phyloP scores from a whole-genome alignment of 2,797 vertebrate genomes.

The Bovichtus diacanthus region DNA sequence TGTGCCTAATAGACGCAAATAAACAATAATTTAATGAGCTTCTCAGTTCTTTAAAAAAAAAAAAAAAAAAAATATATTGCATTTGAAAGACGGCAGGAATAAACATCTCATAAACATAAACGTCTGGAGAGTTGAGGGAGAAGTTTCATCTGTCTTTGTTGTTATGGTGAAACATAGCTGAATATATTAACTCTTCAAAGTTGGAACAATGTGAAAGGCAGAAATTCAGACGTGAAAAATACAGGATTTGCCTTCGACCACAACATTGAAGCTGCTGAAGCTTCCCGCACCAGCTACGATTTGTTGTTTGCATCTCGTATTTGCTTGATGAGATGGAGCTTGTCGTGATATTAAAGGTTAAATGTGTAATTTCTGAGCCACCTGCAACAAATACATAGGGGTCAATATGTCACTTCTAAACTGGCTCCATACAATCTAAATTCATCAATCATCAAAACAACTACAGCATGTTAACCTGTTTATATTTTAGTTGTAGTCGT shows the following conservation, averaged over 20 bases:
- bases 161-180: not conserved
- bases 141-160: not conserved
- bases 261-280: not conserved
- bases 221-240: no score
- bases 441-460: no score
- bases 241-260: not conserved
- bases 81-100: not conserved
- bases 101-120: constrained; percentile 8
- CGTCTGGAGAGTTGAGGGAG: not conserved
- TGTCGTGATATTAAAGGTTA: not conserved
- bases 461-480: no score
- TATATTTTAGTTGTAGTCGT: no score
- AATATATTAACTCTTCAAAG: not conserved
- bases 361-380: no score
- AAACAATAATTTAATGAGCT: not conserved
- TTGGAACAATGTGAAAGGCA: not conserved
- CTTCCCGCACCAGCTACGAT: not conserved
- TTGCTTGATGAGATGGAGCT: not conserved
- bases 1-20: not conserved
- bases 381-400: no score
- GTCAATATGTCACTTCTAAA: no score
- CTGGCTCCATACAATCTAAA: no score
- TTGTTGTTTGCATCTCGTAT: not conserved
- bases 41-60: not conserved
- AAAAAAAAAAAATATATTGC: not conserved